Evolutionary conservation across 2,113 vertebrate genomes (phyloP).

Genomic region (Cyphomyrus plagiostoma): DNA sequence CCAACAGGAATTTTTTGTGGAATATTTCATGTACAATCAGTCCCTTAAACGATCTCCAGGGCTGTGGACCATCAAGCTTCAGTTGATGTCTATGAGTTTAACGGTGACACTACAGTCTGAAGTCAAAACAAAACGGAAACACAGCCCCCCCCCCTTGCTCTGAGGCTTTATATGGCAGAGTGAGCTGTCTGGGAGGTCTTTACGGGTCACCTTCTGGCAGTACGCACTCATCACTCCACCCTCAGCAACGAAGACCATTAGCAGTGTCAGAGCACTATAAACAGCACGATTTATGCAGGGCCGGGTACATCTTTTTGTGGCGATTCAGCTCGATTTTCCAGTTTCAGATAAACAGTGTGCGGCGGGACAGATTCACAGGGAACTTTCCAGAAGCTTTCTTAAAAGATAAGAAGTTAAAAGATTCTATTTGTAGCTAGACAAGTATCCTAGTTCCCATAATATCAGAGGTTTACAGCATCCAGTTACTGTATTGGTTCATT

Average conservation of each 20-base stretch:
- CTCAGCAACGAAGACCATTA: not conserved
- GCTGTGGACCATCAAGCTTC: not conserved
- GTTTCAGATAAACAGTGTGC: not conserved
- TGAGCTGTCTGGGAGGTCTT: not conserved
- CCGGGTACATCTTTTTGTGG: not conserved
- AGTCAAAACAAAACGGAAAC: not conserved
- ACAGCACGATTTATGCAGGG: conserved; percentile 8
- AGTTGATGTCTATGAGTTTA: not conserved
- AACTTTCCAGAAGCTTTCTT: conserved; percentile 3
- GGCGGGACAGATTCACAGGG: not conserved
- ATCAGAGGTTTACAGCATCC: not conserved
- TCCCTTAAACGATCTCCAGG: not conserved
- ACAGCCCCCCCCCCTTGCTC: not conserved
- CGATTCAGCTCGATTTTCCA: not conserved
- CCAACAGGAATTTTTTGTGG: not conserved
- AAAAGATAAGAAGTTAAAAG: too few relatives aligned
- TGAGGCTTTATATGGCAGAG: not conserved
- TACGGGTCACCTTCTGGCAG: not conserved
- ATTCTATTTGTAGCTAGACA: not conserved
- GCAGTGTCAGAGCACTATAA: not conserved
- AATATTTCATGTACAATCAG: not conserved
- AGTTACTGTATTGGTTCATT: not conserved
- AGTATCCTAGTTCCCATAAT: not conserved
- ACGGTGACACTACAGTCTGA: not conserved
- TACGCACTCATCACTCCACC: not conserved